Evolutionary conservation across 1,140 invertebrate species (phyloP).

Genomic region (Microvelia longipes): DNA sequence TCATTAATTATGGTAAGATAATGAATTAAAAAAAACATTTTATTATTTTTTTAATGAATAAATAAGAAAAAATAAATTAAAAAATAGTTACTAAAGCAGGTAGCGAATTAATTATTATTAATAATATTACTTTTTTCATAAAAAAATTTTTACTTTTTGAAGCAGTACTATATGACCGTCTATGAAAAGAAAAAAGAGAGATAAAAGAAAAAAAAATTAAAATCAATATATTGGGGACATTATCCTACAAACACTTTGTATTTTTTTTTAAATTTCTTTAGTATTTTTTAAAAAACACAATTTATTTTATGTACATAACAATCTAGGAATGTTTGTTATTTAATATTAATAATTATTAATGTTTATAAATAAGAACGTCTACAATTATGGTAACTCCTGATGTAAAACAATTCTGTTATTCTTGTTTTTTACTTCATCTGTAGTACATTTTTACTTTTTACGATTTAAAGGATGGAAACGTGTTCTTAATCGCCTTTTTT

Average conservation of each 20-base stretch:
- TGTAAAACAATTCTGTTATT: no score
- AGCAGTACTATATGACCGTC: conserved; percentile 14
- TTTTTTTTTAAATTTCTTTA: no score
- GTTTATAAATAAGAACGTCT: conserved; percentile 20
- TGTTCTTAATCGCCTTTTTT: no score
- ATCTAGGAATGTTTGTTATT: conserved; percentile 23
- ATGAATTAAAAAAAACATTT: no score
- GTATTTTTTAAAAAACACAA: no score
- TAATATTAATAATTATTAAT: conserved; percentile 22
- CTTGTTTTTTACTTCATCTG: no score
- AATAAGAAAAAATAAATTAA: no score
- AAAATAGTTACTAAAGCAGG: no score
- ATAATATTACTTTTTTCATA: conserved; percentile 19
- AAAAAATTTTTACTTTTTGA: conserved; percentile 25
- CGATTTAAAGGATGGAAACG: no score
- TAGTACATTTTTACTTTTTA: no score
- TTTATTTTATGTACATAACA: conserved; percentile 22
- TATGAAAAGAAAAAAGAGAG: conserved; percentile 10
- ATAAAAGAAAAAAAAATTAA: conserved; percentile 15
- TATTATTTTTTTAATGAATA: no score
- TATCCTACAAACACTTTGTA: conserved; percentile 20
- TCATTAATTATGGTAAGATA: no score
- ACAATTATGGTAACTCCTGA: conserved; percentile 22
- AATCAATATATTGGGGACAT: conserved; percentile 15
- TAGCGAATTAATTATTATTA: conserved; percentile 13